Evolutionary conservation across 2,113 vertebrate species (phyloP).

Genomic region (Leucoraja erinaceus): DNA sequence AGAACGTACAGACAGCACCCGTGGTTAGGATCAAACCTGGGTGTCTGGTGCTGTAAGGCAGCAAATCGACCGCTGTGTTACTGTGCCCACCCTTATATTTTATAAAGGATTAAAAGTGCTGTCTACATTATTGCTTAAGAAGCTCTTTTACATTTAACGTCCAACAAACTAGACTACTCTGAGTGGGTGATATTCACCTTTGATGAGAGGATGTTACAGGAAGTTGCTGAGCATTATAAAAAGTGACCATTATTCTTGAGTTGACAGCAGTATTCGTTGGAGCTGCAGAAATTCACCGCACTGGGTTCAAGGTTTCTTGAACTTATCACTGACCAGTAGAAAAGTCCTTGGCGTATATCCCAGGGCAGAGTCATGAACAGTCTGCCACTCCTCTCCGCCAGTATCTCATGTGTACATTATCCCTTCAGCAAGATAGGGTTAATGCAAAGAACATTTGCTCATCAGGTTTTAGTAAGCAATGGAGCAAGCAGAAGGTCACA

Average conservation of each 20-base stretch:
- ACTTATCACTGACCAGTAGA: background rate
- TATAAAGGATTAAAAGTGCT: conserved; percentile 3
- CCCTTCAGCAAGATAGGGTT: too few species aligned
- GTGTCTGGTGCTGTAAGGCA: too few species aligned
- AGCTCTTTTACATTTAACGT: background rate
- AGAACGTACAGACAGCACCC: too few species aligned
- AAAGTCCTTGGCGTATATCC: background rate
- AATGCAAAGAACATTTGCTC: background rate
- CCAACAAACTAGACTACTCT: background rate
- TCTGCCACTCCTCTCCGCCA: background rate
- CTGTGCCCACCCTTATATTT: background rate
- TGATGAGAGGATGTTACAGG: background rate
- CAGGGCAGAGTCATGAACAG: background rate
- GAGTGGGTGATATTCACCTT: background rate
- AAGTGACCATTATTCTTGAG: background rate
- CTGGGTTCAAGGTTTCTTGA: background rate
- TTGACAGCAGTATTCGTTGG: background rate
- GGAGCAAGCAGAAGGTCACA: background rate
- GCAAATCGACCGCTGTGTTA: too few species aligned
- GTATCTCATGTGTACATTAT: background rate
- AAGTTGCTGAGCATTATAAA: background rate
- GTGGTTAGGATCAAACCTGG: too few species aligned
- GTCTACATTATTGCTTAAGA: conserved; percentile 1
- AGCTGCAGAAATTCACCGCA: background rate
- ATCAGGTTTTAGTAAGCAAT: background rate